Evolutionary conservation across 2,888 invertebrate species (phyloP), one percentile per base, ranked within the genome.

Genomic region (Sisyra nigra): DNA sequence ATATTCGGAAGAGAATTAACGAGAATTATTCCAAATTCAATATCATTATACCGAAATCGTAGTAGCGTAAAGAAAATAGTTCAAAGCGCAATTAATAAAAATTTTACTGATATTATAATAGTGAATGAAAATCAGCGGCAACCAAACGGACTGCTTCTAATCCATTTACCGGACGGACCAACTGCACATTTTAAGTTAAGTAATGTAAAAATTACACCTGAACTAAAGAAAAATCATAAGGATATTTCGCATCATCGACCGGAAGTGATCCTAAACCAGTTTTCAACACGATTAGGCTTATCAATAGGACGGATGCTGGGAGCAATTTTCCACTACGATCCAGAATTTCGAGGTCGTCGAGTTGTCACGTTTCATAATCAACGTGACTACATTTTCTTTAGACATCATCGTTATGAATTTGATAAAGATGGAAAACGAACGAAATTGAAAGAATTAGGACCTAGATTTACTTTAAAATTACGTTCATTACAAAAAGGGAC

Each of bases 361-460:
- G 91, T 82, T 1, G 91, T 93, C 47, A 96, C 97, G 24, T 96
- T 99, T 61, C 98, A 99, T 64, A 98, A 99, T 67, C 98, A 99
- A 62, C 71, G 98, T 46, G 98, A 99, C 67, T 98, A 87, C 59
- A 89, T 98, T 53, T 98, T 99, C 67, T 96, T 99, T 60, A 76
- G 98, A 45, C 96, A 98, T 64, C 96, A 98, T 51, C 86, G 86
- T 50, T 93, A 94, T 60, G 86, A 89, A 55, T 93, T 94, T 62
- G 81, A 87, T 49, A 71, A 76, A 43, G 83, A 87, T 46, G 79
- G 80, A 1, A 77, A 76, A 53, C 71, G 71, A 13, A 77, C 80
- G 0, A 78, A 72, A 52, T 67, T 98, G 31, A 76, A 85, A 44
- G 98, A 99, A 62, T 63, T 98, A n/a, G 98, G 98, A 0, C 98